Conservation (phyloP, 2,113 vertebrate species). For the Vanacampus margaritifer region DNA sequence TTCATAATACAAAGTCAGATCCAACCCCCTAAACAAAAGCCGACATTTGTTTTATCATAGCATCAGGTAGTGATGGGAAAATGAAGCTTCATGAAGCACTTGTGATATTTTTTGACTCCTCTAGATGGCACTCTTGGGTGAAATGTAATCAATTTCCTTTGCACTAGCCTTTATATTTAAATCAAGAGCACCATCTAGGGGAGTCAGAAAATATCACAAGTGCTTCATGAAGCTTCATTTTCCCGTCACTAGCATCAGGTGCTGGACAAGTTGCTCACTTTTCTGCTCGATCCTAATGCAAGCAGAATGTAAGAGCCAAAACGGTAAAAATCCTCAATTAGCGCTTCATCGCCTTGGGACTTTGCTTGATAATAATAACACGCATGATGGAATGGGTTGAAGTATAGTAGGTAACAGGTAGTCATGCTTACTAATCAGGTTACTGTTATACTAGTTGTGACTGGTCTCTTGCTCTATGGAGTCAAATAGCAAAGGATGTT, state of each 20-base stretch:
- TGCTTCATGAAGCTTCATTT: too few species aligned
- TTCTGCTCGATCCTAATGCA: background rate
- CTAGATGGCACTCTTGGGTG: too few species aligned
- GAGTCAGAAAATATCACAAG: too few species aligned
- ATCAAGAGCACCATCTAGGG: too few species aligned
- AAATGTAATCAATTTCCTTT: too few species aligned
- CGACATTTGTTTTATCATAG: background rate
- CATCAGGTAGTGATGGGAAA: background rate
- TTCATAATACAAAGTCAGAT: background rate
- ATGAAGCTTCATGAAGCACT: too few species aligned
- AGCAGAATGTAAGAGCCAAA: background rate
- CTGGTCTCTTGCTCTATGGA: background rate
- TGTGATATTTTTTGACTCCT: too few species aligned
- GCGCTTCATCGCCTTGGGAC: background rate
- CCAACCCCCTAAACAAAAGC: background rate
- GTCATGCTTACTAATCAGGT: background rate
- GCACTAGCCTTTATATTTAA: too few species aligned
- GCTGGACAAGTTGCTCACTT: background rate
- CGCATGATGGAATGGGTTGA: background rate
- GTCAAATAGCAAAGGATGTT: too few species aligned
- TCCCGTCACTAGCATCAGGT: too few species aligned
- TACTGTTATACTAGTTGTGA: background rate
- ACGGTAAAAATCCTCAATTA: background rate
- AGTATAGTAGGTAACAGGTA: background rate
- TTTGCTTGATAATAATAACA: background rate